Evolutionary conservation across 2,888 invertebrate genomes (phyloP), one percentile per base, ranked within the genome.

Genomic region (Macrosiphum euphorbiae): DNA sequence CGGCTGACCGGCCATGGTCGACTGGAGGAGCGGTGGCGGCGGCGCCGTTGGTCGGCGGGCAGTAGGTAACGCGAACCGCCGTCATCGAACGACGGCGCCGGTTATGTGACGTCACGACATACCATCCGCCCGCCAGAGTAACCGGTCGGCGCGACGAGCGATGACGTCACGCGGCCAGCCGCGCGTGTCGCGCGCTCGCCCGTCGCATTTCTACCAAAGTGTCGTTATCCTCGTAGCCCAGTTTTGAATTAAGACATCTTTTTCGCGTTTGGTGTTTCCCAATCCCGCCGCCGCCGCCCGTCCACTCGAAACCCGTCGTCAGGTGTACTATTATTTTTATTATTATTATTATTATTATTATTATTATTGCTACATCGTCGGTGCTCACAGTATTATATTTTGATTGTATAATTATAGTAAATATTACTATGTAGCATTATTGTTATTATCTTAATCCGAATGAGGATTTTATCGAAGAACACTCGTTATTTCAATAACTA

Each of bases 191-290:
- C 28, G 7, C 52, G 24, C 26, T 78, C 78, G 4, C 92, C 87
- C 10, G 2, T 8, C 67, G 41, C 20, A 10, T 26, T 4, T 47
- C 35, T 5, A 50, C 91, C 85, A 10, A 11, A 35, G 52, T 50
- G 61, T 88, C 28, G 92, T 92, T 88, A 78, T 92, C 67, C 88
- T 92, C 67, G 89, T 92, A 87, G 58, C 86, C 86, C 44, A 87
- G 86, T 87, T 92, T 86, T 85, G 47, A 41, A 35, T n/a, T n/a
- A 41, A 35, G 44, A 44, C 44, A 44, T 88, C 58, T 86, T 90
- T 28, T 90, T 55, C 41, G 50, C 35, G 11, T 90, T 90, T 26
- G 24, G 50, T n/a, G 44, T 78, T 78, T 78, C 78, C 35, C 78
- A 78, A 78, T 78, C 35, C 35, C 78, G 16, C 67, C 35, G 67